phyloP scores from a whole-genome alignment of 2,888 invertebrate species.

The Boloria euphrosyne region DNA sequence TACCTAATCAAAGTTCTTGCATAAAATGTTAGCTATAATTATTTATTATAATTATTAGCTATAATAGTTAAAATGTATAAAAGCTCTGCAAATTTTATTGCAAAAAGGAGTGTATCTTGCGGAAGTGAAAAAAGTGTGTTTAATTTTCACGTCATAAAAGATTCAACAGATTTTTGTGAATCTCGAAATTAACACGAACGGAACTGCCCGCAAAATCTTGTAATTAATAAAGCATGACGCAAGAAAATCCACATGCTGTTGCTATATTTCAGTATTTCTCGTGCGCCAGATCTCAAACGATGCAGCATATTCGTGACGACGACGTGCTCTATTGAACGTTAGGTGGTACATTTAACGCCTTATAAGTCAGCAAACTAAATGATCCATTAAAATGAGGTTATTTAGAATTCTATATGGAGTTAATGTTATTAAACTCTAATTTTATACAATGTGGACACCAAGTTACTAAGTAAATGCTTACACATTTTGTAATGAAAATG shows the following conservation, averaged over 20 bases:
- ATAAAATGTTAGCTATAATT: too few species aligned
- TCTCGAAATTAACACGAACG: too few species aligned
- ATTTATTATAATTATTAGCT: too few species aligned
- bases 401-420: not conserved
- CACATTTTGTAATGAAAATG: too few species aligned
- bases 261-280: conserved; percentile 2
- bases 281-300: conserved; percentile 24
- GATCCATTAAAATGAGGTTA: conserved; percentile 18
- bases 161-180: too few species aligned
- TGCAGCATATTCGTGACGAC: conserved; percentile 11
- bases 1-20: too few species aligned
- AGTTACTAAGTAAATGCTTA: not conserved
- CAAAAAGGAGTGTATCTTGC: too few species aligned
- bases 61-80: too few species aligned
- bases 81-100: too few species aligned
- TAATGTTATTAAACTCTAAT: conserved; percentile 6
- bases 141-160: too few species aligned
- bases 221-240: not conserved
- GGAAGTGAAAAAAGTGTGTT: too few species aligned
- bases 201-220: too few species aligned
- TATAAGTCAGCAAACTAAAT: conserved; percentile 7
- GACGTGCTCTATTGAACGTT: conserved; percentile 12
- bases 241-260: not conserved
- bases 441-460: not conserved
- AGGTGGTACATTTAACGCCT: conserved; percentile 22